Conservation (phyloP, 2,113 vertebrate genomes). For the Tonatia bakeri region DNA sequence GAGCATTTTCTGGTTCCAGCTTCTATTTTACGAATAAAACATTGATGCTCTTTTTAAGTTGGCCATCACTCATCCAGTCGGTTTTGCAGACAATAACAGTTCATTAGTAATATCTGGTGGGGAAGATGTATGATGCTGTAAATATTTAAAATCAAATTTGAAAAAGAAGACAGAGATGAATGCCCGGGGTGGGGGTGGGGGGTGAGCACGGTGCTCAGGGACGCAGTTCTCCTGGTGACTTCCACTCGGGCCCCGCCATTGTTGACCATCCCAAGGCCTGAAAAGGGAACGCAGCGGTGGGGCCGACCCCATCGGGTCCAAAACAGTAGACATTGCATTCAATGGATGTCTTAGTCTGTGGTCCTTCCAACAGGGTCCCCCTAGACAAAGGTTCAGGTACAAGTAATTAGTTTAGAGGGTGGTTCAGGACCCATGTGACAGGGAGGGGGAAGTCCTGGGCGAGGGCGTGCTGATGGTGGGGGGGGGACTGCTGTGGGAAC, state of each 20-base stretch:
- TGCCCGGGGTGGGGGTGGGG: slow-evolving; percentile 74
- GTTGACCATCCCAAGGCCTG: slow-evolving; percentile 71
- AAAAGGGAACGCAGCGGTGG: slow-evolving; percentile 21
- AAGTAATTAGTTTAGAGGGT: not conserved
- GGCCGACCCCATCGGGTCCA: not conserved
- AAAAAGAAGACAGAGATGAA: slow-evolving; percentile 99
- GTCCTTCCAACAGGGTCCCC: not conserved
- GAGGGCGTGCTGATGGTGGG: accelerated
- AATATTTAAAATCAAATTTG: slow-evolving; percentile 99
- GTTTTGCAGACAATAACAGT: slow-evolving; percentile 97
- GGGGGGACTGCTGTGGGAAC: accelerated
- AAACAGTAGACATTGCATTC: not conserved
- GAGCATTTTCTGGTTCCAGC: slow-evolving; percentile 84
- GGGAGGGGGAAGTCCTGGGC: not conserved
- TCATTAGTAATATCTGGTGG: slow-evolving; percentile 97
- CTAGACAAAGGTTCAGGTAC: not conserved
- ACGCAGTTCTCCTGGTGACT: slow-evolving; percentile 73
- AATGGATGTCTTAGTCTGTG: not conserved
- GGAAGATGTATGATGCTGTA: slow-evolving; percentile 98
- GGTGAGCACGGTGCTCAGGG: slow-evolving; percentile 81
- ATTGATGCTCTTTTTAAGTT: slow-evolving; percentile 98
- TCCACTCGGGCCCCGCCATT: slow-evolving; percentile 47
- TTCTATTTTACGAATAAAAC: slow-evolving; percentile 99
- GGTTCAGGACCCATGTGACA: not conserved
- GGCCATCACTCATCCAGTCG: slow-evolving; percentile 94